These are phyloP conservation scores for Ibidorhyncha struthersii DNA, from an alignment of 2,113 vertebrate genomes.

Conservation along the genomic window DNA sequence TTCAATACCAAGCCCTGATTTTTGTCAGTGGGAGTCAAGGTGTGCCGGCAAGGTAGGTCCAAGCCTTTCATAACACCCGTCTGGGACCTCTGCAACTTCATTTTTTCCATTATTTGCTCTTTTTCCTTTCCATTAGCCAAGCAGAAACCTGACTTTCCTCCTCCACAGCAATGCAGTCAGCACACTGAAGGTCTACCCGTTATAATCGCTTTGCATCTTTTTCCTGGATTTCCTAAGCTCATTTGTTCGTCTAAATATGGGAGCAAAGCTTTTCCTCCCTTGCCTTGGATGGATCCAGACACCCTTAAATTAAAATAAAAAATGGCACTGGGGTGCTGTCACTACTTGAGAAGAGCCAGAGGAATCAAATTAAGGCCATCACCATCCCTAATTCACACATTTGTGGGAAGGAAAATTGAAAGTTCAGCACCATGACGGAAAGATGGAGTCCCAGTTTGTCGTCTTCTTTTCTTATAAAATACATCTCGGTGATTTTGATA, in stretches of 20 bases:
- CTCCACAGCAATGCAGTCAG: not conserved
- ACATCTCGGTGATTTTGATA: not conserved
- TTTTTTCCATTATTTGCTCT: not conserved
- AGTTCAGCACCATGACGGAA: conserved; percentile 30
- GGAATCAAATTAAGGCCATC: conserved; percentile 31
- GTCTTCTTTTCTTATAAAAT: conserved; percentile 23
- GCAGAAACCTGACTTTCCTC: not conserved
- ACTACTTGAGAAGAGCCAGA: conserved; percentile 58
- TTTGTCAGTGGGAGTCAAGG: not conserved
- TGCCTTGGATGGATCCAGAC: not conserved
- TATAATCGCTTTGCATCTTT: not conserved
- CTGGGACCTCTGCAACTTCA: not conserved
- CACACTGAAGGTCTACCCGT: not conserved
- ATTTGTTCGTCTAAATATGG: not conserved
- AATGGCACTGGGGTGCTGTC: conserved; percentile 30
- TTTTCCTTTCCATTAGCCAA: not conserved
- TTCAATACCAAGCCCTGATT: not conserved
- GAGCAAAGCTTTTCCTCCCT: not conserved
- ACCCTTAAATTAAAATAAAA: conserved; percentile 37
- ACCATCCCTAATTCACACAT: not conserved
- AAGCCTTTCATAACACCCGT: not conserved
- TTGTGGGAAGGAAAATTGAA: conserved; percentile 45
- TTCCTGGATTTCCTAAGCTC: conserved; percentile 15
- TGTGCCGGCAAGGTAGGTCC: not conserved
- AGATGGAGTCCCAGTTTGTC: conserved; percentile 14